Percentiles rank a stretch among this genome's conserved stretches.
Evolutionary conservation across 2,888 invertebrate genomes (phyloP).

Genomic region (Syritta pipiens): DNA sequence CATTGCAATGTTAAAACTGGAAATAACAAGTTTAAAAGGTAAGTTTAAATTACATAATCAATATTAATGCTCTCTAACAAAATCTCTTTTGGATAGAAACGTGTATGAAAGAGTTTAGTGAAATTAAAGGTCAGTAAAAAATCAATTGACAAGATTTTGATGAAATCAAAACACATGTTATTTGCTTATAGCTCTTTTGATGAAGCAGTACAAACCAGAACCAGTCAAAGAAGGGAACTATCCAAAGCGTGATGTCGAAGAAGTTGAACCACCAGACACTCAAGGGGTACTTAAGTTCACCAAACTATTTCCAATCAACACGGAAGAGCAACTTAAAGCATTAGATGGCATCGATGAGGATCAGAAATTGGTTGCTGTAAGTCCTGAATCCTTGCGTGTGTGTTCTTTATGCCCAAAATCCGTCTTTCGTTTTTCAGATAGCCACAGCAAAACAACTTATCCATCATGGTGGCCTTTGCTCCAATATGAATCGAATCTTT

Average conservation of each 20-base stretch:
- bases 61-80: not conserved
- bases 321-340: not conserved
- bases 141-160: too few relatives aligned
- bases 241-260: not conserved
- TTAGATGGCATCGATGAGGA: not conserved
- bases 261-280: not conserved
- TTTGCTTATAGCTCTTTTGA: too few relatives aligned
- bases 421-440: not conserved
- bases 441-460: not conserved
- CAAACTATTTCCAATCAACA: conserved; percentile 15
- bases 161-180: too few relatives aligned
- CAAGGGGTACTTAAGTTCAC: not conserved
- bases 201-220: too few relatives aligned
- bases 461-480: conserved; percentile 6
- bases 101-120: conserved; percentile 16
- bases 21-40: conserved; percentile 23
- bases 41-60: not conserved
- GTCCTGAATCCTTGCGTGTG: too few relatives aligned
- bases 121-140: conserved; percentile 13
- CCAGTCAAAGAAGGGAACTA: not conserved
- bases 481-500: conserved; percentile 20
- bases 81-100: conserved; percentile 15
- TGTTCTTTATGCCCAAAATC: not conserved
- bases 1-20: conserved; percentile 4
- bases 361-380: conserved; percentile 6